Evolutionary conservation across 2,797 vertebrate species (phyloP), one percentile per base, ranked within the genome.

Genomic region (Tolypeutes matacus): DNA sequence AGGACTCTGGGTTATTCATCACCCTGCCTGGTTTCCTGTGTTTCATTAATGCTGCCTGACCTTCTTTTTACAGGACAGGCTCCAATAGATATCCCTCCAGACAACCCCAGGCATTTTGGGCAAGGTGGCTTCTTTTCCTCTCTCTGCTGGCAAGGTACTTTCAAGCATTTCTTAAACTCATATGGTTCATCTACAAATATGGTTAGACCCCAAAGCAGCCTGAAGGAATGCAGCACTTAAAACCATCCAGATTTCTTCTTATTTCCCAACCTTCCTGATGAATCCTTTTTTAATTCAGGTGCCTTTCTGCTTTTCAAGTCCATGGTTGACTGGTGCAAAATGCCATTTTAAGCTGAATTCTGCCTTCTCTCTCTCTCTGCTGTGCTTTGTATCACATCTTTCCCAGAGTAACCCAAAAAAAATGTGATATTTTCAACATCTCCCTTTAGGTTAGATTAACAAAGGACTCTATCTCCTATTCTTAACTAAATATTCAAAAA

Each of bases 91-190:
- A 92, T 97, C 8, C 97, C 97, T 82, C 98, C 98, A 80, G 98
- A 99, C 93, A 98, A 98, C 97, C 95, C 98, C 90, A 98, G 97
- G 86, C 98, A 98, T 4, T 96, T 97, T 15, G 98, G 98, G 20
- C 98, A 98, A 97, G 98, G 98, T 5, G 98, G 98, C 7, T 99
- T 99, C 97, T 98, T 99, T 95, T 98, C 98, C 36, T 98, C 98
- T 87, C 98, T 99, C 94, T 98, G 98, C 96, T 98, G 98, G 98
- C 98, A 99, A 98, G 98, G 98, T 98, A 98, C 2, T 73, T 91
- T 4, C 27, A 51, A 51, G 25, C 13, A 23, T 46, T 76, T 78
- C 23, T 58, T 81, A 20, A 56, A 86, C 20, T 83, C 60, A 27
- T 7, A 1, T 46, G 46, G 31, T 76, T 70, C 49, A 60, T 76